phyloP scores from a whole-genome alignment of 2,113 vertebrate genomes.

The Ammodytes dubius region DNA sequence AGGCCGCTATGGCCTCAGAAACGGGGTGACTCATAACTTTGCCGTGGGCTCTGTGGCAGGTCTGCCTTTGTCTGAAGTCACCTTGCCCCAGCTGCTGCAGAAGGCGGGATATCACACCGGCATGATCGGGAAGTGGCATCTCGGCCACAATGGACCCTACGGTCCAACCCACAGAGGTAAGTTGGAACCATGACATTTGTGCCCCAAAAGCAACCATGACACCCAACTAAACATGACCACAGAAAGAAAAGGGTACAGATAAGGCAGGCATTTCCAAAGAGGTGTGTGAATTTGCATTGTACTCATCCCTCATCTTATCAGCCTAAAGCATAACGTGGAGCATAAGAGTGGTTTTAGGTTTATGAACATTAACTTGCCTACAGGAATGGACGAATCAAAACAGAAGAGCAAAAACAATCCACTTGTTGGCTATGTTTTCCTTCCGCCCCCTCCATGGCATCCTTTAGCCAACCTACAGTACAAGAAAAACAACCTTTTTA shows the following conservation, averaged over 20 bases:
- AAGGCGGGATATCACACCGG: slow-evolving; percentile 90
- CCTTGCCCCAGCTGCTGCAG: slow-evolving; percentile 89
- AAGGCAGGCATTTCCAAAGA: neutral
- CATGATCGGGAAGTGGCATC: slow-evolving; percentile 97
- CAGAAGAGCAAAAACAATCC: too few relatives aligned
- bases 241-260: neutral
- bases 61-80: slow-evolving; percentile 93
- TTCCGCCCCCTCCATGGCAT: neutral
- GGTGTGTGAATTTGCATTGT: neutral
- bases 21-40: slow-evolving; percentile 95
- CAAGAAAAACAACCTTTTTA: too few relatives aligned
- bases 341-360: neutral
- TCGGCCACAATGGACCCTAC: slow-evolving; percentile 90
- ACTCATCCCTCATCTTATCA: neutral
- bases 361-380: neutral
- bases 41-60: slow-evolving; percentile 88
- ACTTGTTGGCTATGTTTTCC: too few relatives aligned
- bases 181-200: slow-evolving; percentile 31
- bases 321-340: neutral
- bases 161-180: slow-evolving; percentile 92
- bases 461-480: too few relatives aligned
- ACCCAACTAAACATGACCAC: neutral
- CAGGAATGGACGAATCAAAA: neutral
- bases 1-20: slow-evolving; percentile 91
- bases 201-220: neutral